Conservation (phyloP, 2,888 invertebrate genomes). For the Blera fallax region DNA sequence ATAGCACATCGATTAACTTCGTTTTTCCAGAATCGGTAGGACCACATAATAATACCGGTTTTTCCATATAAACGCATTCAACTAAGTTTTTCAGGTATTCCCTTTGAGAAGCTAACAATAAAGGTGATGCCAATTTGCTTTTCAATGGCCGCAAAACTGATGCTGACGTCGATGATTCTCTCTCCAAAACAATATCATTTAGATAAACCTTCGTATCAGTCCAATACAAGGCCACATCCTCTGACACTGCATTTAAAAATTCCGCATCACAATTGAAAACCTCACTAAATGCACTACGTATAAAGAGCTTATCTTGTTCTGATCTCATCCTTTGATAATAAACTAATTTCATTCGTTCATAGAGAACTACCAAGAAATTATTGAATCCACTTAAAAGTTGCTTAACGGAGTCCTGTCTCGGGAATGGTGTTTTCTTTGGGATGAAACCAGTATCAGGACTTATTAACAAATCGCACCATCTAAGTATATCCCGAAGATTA, state of each 20-base stretch:
- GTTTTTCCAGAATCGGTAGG: conserved; percentile 81
- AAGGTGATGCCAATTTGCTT: conserved; percentile 80
- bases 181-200: conserved; percentile 85
- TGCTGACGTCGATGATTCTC: conserved; percentile 77
- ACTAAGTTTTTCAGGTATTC: conserved; percentile 89
- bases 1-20: conserved; percentile 79
- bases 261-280: conserved; percentile 82
- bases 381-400: conserved; percentile 73
- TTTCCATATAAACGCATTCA: conserved; percentile 94
- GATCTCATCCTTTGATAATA: conserved; percentile 95
- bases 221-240: conserved; percentile 84
- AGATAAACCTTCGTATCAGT: conserved; percentile 84
- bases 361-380: conserved; percentile 78
- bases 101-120: conserved; percentile 85
- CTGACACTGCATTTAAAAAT: conserved; percentile 80
- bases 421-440: conserved; percentile 59
- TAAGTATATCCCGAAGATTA: conserved; percentile 95
- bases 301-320: conserved; percentile 88
- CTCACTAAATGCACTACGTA: conserved; percentile 83
- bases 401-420: conserved; percentile 14
- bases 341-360: conserved; percentile 86
- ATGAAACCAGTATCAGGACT: conserved; percentile 78
- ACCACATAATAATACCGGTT: conserved; percentile 89
- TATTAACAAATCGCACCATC: conserved; percentile 93
- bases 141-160: conserved; percentile 75